Evolutionary conservation across 2,888 invertebrate species (phyloP).

Genomic region (Chouioia cunea): DNA sequence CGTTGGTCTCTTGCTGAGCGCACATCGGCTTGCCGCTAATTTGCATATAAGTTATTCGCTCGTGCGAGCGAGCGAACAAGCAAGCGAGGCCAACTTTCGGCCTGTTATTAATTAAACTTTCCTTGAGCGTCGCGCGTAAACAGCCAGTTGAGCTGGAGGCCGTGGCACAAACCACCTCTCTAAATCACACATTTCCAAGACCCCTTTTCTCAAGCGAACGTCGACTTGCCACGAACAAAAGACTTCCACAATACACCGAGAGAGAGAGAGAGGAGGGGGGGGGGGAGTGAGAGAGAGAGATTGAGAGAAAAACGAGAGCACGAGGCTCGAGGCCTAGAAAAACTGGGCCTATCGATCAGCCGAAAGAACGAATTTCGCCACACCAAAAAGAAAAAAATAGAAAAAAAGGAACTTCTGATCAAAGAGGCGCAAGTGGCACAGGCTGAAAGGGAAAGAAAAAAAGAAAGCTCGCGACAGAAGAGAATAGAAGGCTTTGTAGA

Average conservation of each 20-base stretch:
- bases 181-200: too few relatives aligned
- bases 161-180: too few relatives aligned
- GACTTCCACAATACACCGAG: too few relatives aligned
- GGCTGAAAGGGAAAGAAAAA: not conserved
- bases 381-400: not conserved
- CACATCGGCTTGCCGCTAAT: constrained; percentile 41
- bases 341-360: too few relatives aligned
- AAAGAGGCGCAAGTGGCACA: not conserved
- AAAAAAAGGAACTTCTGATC: not conserved
- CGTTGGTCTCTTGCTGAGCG: not conserved
- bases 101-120: constrained; percentile 48
- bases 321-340: too few relatives aligned
- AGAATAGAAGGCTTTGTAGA: constrained; percentile 6
- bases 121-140: constrained; percentile 32
- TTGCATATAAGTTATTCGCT: constrained; percentile 46
- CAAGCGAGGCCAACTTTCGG: constrained; percentile 35
- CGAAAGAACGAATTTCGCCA: too few relatives aligned
- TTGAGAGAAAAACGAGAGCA: not conserved
- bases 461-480: constrained; percentile 2
- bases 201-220: too few relatives aligned
- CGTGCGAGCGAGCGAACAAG: not conserved
- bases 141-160: not conserved
- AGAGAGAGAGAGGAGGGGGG: too few relatives aligned
- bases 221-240: constrained; percentile 29
- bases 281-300: not conserved